Evolutionary conservation across 1,140 invertebrate genomes (phyloP).

Genomic region (Chymomyza costata): DNA sequence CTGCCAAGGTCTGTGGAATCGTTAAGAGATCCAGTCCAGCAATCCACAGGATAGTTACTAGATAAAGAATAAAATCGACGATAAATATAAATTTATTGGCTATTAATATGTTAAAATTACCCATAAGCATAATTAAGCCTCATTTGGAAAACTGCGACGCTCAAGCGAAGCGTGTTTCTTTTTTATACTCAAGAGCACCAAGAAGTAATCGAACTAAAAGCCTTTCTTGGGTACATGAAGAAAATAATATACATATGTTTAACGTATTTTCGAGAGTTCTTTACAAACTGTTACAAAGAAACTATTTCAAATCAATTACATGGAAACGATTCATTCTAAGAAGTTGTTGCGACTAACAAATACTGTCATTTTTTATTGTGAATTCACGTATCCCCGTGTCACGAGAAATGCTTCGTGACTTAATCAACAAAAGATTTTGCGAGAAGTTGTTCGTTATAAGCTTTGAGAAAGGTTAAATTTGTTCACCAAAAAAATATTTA

Average conservation of each 20-base stretch:
- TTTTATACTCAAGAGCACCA: conserved; percentile 33
- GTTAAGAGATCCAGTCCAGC: conserved; percentile 31
- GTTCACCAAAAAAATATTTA: no score
- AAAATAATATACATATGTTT: not conserved
- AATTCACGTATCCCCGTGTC: no score
- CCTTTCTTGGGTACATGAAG: conserved; percentile 8
- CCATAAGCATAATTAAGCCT: conserved; percentile 43
- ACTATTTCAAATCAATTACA: conserved; percentile 20
- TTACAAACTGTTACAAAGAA: conserved; percentile 12
- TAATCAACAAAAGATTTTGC: no score
- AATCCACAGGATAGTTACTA: conserved; percentile 48
- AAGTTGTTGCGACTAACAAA: no score
- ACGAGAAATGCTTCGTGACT: no score
- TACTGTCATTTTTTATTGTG: no score
- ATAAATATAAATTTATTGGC: not conserved
- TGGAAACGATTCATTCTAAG: no score
- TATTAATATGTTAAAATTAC: conserved; percentile 28
- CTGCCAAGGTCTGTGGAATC: conserved; percentile 38
- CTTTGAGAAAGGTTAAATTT: no score
- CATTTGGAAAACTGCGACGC: conserved; percentile 27
- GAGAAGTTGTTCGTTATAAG: no score
- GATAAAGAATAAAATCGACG: not conserved
- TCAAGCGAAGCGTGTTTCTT: not conserved
- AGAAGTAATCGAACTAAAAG: conserved; percentile 29
- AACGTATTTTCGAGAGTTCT: conserved; percentile 1